Conservation (phyloP, 2,888 invertebrate species). For the Melieria picta region DNA sequence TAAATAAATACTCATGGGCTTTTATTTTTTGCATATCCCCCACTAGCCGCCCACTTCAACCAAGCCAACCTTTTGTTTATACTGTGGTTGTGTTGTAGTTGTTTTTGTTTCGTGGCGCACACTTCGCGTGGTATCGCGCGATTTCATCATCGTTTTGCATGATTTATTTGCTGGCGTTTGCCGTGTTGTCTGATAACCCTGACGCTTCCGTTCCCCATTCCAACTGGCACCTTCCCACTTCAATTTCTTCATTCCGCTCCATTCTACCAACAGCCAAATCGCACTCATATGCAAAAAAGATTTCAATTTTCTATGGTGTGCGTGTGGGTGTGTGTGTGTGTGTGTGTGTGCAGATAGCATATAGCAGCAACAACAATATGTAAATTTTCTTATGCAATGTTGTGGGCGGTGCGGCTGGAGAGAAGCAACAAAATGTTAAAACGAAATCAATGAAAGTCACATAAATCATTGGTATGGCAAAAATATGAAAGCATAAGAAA, state of each 20-base stretch:
- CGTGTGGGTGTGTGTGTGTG: not conserved
- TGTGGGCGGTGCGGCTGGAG: not conserved
- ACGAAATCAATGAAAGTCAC: slow-evolving; percentile 19
- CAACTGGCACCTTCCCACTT: not conserved
- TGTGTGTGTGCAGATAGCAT: slow-evolving; percentile 5
- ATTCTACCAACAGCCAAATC: not conserved
- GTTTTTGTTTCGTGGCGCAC: too few relatives aligned
- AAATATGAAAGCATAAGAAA: too few relatives aligned
- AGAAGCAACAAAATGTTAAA: not conserved
- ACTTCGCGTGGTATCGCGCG: slow-evolving; percentile 15
- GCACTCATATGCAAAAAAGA: slow-evolving; percentile 16
- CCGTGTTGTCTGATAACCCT: slow-evolving; percentile 20
- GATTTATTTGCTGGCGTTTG: slow-evolving; percentile 25
- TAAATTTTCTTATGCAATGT: slow-evolving; percentile 28
- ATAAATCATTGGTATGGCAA: slow-evolving; percentile 18
- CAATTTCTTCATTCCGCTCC: not conserved
- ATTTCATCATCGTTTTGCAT: slow-evolving; percentile 31
- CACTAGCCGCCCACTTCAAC: too few relatives aligned
- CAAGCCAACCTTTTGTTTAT: too few relatives aligned
- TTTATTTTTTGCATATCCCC: too few relatives aligned
- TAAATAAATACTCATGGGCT: too few relatives aligned
- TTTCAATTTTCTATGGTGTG: slow-evolving; percentile 16
- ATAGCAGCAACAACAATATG: slow-evolving; percentile 29
- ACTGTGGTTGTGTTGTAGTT: too few relatives aligned
- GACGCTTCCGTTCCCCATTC: slow-evolving; percentile 13